phyloP scores from a whole-genome alignment of 1,140 invertebrate species.

The Bombus impatiens region DNA sequence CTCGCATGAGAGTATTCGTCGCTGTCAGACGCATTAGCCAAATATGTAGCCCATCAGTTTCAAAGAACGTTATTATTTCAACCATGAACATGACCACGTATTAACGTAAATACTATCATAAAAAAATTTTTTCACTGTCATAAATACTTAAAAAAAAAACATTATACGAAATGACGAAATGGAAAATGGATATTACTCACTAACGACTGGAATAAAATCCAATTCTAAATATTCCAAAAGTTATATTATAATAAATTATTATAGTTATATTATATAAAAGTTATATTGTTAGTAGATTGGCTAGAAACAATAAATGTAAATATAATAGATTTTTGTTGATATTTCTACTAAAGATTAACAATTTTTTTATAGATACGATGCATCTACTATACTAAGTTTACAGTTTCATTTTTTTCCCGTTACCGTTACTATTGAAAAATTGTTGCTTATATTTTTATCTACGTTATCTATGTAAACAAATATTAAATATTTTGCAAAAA shows the following conservation, averaged over 20 bases:
- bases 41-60: neutral
- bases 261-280: too few relatives aligned
- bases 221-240: neutral
- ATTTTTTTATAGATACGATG: neutral
- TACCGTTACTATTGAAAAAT: too few relatives aligned
- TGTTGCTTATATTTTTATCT: too few relatives aligned
- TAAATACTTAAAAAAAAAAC: neutral
- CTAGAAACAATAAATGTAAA: neutral
- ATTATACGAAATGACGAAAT: neutral
- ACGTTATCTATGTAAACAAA: too few relatives aligned
- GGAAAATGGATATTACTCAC: neutral
- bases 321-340: too few relatives aligned
- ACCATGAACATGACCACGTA: neutral
- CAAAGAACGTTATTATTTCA: slow-evolving; percentile 21
- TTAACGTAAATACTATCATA: neutral
- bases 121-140: neutral
- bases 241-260: neutral
- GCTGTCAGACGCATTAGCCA: slow-evolving; percentile 12
- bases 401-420: too few relatives aligned
- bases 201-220: neutral
- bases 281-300: too few relatives aligned
- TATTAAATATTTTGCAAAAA: too few relatives aligned
- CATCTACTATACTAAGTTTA: too few relatives aligned
- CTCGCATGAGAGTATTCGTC: neutral
- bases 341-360: neutral